phyloP scores from a whole-genome alignment of 2,797 vertebrate species.

The Anguilla pacifica region DNA sequence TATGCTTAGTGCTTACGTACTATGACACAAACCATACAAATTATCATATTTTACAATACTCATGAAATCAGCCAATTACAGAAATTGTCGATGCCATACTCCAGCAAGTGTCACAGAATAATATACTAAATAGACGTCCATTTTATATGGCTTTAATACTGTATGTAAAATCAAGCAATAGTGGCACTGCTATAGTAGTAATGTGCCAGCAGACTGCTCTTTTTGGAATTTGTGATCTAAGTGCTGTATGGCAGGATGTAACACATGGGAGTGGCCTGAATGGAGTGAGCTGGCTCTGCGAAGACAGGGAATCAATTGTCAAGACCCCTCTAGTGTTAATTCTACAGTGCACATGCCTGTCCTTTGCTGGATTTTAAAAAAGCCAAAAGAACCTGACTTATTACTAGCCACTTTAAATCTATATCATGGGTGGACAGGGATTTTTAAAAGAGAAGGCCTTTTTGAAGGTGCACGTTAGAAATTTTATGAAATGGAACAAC shows the following conservation, averaged over 20 bases:
- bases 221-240: slow-evolving; percentile 35
- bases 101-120: slow-evolving; percentile 2
- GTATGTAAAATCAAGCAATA: slow-evolving; percentile 6
- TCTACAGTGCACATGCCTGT: not conserved
- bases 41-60: not conserved
- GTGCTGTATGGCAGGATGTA: slow-evolving; percentile 10
- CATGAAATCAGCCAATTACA: not conserved
- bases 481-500: slow-evolving; percentile 29
- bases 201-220: slow-evolving; percentile 22
- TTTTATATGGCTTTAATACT: slow-evolving; percentile 16
- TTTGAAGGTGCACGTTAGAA: slow-evolving; percentile 30
- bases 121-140: not conserved
- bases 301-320: slow-evolving; percentile 33
- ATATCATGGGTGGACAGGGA: slow-evolving; percentile 22
- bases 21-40: not conserved
- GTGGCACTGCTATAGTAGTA: slow-evolving; percentile 17
- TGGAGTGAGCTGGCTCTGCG: slow-evolving; percentile 14
- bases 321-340: slow-evolving; percentile 24
- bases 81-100: not conserved
- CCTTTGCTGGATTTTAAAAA: slow-evolving; percentile 23
- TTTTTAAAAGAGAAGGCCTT: slow-evolving; percentile 32
- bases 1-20: not conserved
- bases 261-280: not conserved
- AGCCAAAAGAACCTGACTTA: slow-evolving; percentile 33
- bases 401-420: slow-evolving; percentile 29